phyloP scores from a whole-genome alignment of 2,797 vertebrate species.

The Heliangelus exortis region DNA sequence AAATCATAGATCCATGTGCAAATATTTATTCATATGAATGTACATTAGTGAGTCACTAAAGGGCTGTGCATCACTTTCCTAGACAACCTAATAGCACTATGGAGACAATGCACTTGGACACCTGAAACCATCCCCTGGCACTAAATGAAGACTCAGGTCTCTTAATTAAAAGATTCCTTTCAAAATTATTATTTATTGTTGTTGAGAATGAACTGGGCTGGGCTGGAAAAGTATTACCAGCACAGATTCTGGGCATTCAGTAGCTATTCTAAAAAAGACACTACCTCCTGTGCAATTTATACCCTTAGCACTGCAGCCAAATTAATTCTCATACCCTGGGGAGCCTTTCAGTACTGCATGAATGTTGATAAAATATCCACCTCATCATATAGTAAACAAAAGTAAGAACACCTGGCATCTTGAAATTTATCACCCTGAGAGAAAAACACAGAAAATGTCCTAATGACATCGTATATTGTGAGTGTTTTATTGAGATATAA shows the following conservation, averaged over 20 bases:
- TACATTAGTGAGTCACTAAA: neutral
- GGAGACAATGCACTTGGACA: neutral
- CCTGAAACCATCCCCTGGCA: neutral
- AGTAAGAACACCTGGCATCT: neutral
- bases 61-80: neutral
- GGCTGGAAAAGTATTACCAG: neutral
- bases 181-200: neutral
- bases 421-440: neutral
- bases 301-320: neutral
- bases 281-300: neutral
- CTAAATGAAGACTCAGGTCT: neutral
- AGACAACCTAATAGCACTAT: neutral
- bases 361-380: neutral
- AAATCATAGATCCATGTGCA: neutral
- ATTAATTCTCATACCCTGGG: neutral
- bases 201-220: neutral
- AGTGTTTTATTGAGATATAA: constrained; percentile 28
- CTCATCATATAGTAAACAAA: neutral
- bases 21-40: neutral
- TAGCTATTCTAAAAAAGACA: neutral
- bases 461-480: constrained; percentile 17
- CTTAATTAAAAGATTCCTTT: neutral
- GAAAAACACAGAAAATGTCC: neutral
- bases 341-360: neutral
- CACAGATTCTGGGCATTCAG: neutral